Base-by-base conservation (phyloP, 2,113 vertebrate genomes). In the Labrus mixtus region DNA sequence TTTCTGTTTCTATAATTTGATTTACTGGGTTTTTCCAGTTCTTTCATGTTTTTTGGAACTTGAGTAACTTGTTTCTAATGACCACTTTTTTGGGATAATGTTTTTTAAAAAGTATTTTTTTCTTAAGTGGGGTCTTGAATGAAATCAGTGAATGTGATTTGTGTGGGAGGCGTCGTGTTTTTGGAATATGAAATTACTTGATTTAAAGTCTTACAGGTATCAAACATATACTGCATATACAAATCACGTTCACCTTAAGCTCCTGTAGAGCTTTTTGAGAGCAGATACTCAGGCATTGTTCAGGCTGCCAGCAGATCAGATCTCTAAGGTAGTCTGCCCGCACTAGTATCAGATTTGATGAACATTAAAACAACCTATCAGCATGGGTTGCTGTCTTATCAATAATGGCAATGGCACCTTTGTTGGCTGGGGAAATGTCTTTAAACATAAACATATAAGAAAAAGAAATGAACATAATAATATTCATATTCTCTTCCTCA, bases 101-200 rank as follows among this genome's bases (percentile, higher is more conserved):
- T 41, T 41, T 10, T 41, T 41, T 41, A 41, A 10, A 41, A 39
- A 39, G 37, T 39, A 1, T 11, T 11, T 41, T 41, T 41, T 41
- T 41, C 1, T 41, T 10, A 9, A 41, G 39, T 60, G 15, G 37
- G 66, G 37, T 48, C 48, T 39, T 25, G 60, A 67, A 73, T 55
- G 25, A 66, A 60, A 60, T 55, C 25, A 54, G 15, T 23, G 15
- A 19, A 39, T 33, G 10, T 16, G 8, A 58, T 71, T 22, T 65
- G 20, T 66, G 45, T 53, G 8, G 54, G 61, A 66, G 60, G 45
- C 53, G 41, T 50, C 8, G 9, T 46, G 50, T 48, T 78, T 64
- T 33, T 33, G 29, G 29, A 33, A 33, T 33, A 33, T 33, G 6
- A 4, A 6, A 33, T 33, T 3, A 33, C 29, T 33, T 33, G 1